A percentile compares a stretch with the other conserved stretches of the same genome.
phyloP scores from a whole-genome alignment of 92 coral and sea anemone species.

The Zoanthus gigantus region DNA sequence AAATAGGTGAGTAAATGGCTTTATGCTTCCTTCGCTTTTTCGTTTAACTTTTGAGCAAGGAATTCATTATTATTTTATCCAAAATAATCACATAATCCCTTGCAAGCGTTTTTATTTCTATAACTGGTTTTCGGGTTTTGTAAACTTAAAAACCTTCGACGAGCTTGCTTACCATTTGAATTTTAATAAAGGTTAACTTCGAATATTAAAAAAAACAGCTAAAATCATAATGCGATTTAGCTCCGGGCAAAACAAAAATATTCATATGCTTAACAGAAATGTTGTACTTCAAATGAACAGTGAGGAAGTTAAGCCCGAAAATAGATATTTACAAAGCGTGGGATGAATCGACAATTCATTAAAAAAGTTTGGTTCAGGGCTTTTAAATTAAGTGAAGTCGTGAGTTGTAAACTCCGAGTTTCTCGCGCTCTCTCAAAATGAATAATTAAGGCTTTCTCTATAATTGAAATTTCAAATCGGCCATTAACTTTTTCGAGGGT shows the following conservation, averaged over 20 bases:
- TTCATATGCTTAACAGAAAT: not conserved
- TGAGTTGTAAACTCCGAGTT: not conserved
- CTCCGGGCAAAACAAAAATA: not conserved
- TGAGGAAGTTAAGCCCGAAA: constrained; percentile 21
- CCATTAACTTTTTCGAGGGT: constrained; percentile 6
- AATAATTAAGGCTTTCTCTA: constrained; percentile 26
- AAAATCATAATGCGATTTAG: not conserved
- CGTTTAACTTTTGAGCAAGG: not conserved
- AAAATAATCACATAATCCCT: constrained; percentile 24
- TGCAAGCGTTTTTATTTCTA: constrained; percentile 11
- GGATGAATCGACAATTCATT: constrained; percentile 25
- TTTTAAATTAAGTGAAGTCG: not conserved
- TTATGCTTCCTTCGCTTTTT: constrained; percentile 24
- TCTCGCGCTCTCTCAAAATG: constrained; percentile 16
- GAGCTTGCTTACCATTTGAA: not conserved
- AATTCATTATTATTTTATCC: constrained; percentile 31
- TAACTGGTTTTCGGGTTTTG: constrained; percentile 15
- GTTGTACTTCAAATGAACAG: constrained; percentile 32
- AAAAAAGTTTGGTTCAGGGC: constrained; percentile 5
- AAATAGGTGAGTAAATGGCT: constrained; percentile 81
- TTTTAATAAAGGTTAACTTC: not conserved
- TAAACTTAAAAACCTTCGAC: constrained; percentile 3
- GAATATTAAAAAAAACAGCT: not conserved
- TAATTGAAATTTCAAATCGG: constrained; percentile 28
- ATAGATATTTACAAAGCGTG: constrained; percentile 36